Percentiles rank a stretch among this genome's conserved stretches.
Conservation (phyloP, 1,140 invertebrate genomes). For the Xylocopa sonorina region DNA sequence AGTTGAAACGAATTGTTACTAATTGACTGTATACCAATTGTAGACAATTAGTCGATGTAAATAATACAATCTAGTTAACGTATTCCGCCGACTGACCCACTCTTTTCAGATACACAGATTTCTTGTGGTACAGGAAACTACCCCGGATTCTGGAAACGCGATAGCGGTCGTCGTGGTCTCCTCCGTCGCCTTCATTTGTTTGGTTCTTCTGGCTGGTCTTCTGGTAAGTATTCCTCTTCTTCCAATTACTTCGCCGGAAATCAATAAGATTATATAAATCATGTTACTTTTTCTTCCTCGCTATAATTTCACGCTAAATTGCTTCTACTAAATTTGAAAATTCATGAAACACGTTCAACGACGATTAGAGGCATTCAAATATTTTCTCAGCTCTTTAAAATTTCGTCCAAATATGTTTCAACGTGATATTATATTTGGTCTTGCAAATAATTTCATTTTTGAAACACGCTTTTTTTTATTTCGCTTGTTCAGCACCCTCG, state of each 20-base stretch:
- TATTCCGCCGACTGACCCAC: conserved; percentile 32
- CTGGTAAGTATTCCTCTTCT: conserved; percentile 82
- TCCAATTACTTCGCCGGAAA: neutral
- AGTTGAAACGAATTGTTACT: too few relatives aligned
- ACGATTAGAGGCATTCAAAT: too few relatives aligned
- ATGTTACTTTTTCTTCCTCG: too few relatives aligned
- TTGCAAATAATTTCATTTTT: too few relatives aligned
- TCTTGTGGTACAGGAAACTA: conserved; percentile 77
- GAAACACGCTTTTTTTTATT: neutral
- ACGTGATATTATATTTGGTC: too few relatives aligned
- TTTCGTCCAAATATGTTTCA: too few relatives aligned
- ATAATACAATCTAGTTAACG: conserved; percentile 36
- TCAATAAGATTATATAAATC: neutral
- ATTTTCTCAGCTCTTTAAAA: too few relatives aligned
- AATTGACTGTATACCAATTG: neutral
- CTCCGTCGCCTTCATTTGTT: conserved; percentile 81
- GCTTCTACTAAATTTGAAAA: too few relatives aligned
- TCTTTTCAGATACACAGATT: conserved; percentile 76
- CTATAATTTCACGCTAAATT: too few relatives aligned
- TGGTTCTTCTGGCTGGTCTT: conserved; percentile 85
- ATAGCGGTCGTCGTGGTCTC: conserved; percentile 83
- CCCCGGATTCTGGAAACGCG: conserved; percentile 77
- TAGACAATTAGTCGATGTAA: conserved; percentile 4
- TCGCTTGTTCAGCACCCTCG: neutral
- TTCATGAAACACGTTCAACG: too few relatives aligned